A percentile compares a stretch with the other conserved stretches of the same genome.
Conservation (phyloP, 2,797 vertebrate species). For the Ctenopoma multispine region DNA sequence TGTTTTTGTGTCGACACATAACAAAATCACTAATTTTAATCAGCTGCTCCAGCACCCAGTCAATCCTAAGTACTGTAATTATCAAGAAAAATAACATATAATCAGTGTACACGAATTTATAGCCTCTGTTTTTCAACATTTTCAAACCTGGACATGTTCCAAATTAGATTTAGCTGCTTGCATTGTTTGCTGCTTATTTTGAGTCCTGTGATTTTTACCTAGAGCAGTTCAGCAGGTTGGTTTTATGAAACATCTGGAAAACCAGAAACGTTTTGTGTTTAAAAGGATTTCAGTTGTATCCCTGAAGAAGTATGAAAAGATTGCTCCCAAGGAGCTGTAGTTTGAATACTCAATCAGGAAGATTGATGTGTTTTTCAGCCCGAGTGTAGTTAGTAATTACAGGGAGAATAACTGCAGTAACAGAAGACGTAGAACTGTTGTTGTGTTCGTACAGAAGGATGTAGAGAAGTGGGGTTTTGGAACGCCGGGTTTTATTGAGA, state of each 20-base stretch:
- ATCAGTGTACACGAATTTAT: slow-evolving; percentile 13
- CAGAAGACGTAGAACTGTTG: slow-evolving; percentile 4
- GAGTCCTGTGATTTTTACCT: slow-evolving; percentile 5
- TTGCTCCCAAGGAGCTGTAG: slow-evolving; percentile 19
- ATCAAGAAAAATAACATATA: slow-evolving; percentile 7
- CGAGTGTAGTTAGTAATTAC: slow-evolving; percentile 14
- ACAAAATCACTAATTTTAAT: slow-evolving; percentile 26
- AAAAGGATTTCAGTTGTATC: slow-evolving; percentile 1
- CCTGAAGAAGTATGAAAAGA: slow-evolving; percentile 17
- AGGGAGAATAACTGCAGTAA: slow-evolving; percentile 23
- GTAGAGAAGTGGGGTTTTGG: background rate
- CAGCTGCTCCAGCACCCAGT: background rate
- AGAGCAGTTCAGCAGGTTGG: slow-evolving; percentile 17
- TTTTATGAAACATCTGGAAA: slow-evolving; percentile 36
- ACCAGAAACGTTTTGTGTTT: slow-evolving; percentile 18
- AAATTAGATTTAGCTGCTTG: slow-evolving; percentile 20
- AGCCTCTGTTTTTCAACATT: slow-evolving; percentile 9
- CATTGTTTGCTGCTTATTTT: slow-evolving; percentile 9
- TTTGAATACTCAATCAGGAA: slow-evolving; percentile 41
- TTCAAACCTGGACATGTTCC: slow-evolving; percentile 9
- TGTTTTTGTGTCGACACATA: background rate
- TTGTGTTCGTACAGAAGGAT: background rate
- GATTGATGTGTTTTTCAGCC: slow-evolving; percentile 42
- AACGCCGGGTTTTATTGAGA: slow-evolving; percentile 1
- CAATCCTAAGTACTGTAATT: slow-evolving; percentile 2